Conservation (phyloP, 2,888 invertebrate species). For the Pasiphila rectangulata region DNA sequence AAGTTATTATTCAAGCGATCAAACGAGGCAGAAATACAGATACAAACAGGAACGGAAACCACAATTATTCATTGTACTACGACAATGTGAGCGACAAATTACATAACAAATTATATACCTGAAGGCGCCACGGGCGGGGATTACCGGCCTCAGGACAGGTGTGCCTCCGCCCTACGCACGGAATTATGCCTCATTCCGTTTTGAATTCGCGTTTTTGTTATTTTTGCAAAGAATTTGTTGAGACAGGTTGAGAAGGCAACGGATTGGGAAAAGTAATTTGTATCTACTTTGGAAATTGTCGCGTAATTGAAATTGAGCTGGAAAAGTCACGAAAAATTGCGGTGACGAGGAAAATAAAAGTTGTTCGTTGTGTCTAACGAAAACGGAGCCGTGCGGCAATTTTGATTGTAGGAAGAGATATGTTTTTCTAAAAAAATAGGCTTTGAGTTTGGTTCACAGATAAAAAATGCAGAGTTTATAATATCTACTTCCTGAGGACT, state of each 20-base stretch:
- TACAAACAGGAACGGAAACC: conserved; percentile 27
- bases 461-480: too few relatives aligned
- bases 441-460: too few relatives aligned
- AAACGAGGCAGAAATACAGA: conserved; percentile 19
- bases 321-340: conserved; percentile 8
- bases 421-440: too few relatives aligned
- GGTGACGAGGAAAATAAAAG: conserved; percentile 2
- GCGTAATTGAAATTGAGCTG: conserved; percentile 19
- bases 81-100: conserved; percentile 52
- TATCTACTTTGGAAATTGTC: conserved; percentile 17
- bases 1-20: conserved; percentile 11
- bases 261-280: conserved; percentile 25
- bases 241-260: conserved; percentile 26
- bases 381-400: neutral
- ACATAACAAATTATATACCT: conserved; percentile 40
- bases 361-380: neutral
- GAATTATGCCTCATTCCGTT: conserved; percentile 44
- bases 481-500: too few relatives aligned
- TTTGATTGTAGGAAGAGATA: conserved; percentile 1
- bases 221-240: conserved; percentile 25
- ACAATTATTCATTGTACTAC: conserved; percentile 43
- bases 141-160: conserved; percentile 40
- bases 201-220: conserved; percentile 36
- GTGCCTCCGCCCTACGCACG: conserved; percentile 36
- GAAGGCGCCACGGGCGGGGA: conserved; percentile 23